Conservation (phyloP, 2,888 invertebrate genomes). For the Pseudococcus viburni region DNA sequence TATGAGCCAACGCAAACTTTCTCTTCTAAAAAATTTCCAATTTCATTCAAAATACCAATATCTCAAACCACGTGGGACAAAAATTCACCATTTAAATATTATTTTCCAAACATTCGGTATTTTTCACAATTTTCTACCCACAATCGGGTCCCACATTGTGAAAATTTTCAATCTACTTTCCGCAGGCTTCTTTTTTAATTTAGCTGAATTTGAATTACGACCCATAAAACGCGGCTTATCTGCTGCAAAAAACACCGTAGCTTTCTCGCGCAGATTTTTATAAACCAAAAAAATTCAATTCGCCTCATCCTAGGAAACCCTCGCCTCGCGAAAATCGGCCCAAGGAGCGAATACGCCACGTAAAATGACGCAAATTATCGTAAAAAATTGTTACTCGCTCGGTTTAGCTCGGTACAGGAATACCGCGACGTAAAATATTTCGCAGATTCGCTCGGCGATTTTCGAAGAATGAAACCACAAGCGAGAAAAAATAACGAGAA, state of each 20-base stretch:
- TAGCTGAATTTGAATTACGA: constrained; percentile 30
- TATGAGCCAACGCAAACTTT: no score
- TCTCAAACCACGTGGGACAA: no score
- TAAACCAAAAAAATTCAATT: constrained; percentile 34
- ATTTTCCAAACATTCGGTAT: no score
- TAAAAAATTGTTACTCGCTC: constrained; percentile 34
- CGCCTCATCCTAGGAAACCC: not conserved
- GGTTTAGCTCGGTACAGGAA: not conserved
- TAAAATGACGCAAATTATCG: constrained; percentile 41
- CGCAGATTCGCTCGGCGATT: not conserved
- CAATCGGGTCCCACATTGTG: not conserved
- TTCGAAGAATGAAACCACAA: not conserved
- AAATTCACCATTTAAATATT: no score
- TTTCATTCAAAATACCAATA: no score
- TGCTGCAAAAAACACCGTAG: not conserved
- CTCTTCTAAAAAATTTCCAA: no score
- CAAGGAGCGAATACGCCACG: not conserved
- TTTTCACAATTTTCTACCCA: no score
- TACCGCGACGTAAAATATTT: not conserved
- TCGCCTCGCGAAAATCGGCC: not conserved
- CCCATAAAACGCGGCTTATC: constrained; percentile 8
- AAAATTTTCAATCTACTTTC: constrained; percentile 12
- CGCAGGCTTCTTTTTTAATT: not conserved
- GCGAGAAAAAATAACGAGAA: not conserved
- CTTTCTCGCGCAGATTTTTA: not conserved